Evolutionary conservation across 2,113 vertebrate genomes (phyloP).

Genomic region (Taurulus bubalis): DNA sequence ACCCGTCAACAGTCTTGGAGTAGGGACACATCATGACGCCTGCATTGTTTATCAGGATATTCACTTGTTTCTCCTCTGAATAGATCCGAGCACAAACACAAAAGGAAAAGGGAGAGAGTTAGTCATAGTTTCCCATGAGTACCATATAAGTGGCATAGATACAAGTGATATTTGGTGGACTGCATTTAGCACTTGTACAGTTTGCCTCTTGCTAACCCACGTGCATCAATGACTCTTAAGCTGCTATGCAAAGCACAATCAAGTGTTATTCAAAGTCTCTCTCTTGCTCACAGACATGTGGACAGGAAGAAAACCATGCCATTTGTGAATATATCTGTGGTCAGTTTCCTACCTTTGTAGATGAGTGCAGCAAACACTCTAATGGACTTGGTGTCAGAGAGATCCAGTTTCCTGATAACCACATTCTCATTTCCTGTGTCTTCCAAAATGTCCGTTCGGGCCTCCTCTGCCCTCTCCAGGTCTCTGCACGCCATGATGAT

Average conservation of each 20-base stretch:
- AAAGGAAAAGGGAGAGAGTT: background rate
- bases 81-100: constrained; percentile 2
- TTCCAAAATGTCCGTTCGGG: constrained; percentile 77
- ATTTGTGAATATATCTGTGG: background rate
- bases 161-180: background rate
- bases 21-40: constrained; percentile 87
- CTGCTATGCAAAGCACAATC: background rate
- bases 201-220: background rate
- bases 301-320: background rate
- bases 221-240: background rate
- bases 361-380: constrained; percentile 80
- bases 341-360: constrained; percentile 71
- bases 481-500: constrained; percentile 86
- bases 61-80: constrained; percentile 83
- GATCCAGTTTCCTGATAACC: constrained; percentile 81
- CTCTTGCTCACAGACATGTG: background rate
- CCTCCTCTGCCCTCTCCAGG: constrained; percentile 80
- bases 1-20: constrained; percentile 83
- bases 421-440: constrained; percentile 82
- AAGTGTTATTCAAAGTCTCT: background rate
- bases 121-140: background rate
- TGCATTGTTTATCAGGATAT: constrained; percentile 86
- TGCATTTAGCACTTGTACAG: background rate
- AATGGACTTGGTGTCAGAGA: constrained; percentile 84
- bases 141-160: background rate